Evolutionary conservation across 2,888 invertebrate genomes (phyloP).

Genomic region (Agriopis leucophaearia): DNA sequence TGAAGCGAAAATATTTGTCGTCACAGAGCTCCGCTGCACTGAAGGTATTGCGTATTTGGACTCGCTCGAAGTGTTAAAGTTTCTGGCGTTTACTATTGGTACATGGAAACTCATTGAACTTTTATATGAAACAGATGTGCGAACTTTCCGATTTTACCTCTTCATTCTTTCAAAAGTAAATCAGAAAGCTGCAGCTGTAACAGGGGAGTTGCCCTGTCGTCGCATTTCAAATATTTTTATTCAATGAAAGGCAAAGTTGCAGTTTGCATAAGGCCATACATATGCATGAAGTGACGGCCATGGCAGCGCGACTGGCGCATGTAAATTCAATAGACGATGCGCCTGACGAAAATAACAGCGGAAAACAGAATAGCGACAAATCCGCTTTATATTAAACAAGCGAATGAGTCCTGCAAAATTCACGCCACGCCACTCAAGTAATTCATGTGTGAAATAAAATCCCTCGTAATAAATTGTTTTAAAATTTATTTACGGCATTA

Average conservation of each 20-base stretch:
- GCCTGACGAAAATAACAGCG: constrained; percentile 70
- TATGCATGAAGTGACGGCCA: constrained; percentile 75
- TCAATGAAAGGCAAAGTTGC: constrained; percentile 72
- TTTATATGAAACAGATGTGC: constrained; percentile 13
- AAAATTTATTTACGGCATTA: constrained; percentile 39
- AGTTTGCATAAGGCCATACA: constrained; percentile 80
- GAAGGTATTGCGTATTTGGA: constrained; percentile 30
- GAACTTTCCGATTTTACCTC: not conserved
- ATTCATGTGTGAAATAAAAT: constrained; percentile 35
- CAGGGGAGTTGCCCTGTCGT: constrained; percentile 38
- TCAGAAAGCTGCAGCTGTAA: constrained; percentile 28
- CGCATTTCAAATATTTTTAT: constrained; percentile 69
- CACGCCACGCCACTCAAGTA: constrained; percentile 26
- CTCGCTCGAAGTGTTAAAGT: constrained; percentile 13
- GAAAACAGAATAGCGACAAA: constrained; percentile 66
- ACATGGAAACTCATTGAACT: constrained; percentile 4
- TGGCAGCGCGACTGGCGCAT: constrained; percentile 67
- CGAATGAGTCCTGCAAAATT: constrained; percentile 51
- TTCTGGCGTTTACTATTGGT: constrained; percentile 17
- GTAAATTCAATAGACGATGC: constrained; percentile 75
- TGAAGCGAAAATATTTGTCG: constrained; percentile 67
- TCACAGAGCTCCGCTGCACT: constrained; percentile 42
- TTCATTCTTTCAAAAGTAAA: constrained; percentile 31
- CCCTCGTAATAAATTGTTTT: constrained; percentile 38
- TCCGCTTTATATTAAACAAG: constrained; percentile 65